These are phyloP conservation scores for Protosalanx chinensis DNA, from an alignment of 2,797 vertebrate species.

Conservation along the genomic window DNA sequence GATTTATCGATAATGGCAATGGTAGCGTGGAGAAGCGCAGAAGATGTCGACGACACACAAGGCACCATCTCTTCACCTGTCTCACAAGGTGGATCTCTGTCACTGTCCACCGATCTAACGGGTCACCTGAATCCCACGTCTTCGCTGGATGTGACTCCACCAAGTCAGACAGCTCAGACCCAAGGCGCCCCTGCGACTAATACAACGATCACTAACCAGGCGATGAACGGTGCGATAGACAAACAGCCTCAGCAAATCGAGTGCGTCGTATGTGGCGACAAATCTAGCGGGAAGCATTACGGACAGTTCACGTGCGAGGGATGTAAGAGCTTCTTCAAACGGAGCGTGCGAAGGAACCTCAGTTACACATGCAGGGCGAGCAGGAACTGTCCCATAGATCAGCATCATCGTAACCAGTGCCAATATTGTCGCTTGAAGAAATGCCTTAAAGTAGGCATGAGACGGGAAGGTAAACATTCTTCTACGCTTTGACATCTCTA, in stretches of 20 bases:
- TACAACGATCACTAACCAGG: conserved; percentile 73
- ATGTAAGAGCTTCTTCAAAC: conserved; percentile 98
- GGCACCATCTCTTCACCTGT: conserved; percentile 85
- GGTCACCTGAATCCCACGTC: conserved; percentile 63
- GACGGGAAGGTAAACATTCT: conserved; percentile 87
- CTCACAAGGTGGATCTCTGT: conserved; percentile 81
- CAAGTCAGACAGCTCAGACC: conserved; percentile 74
- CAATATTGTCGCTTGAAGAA: conserved; percentile 99
- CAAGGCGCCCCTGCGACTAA: conserved; percentile 80
- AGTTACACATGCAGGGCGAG: conserved; percentile 94
- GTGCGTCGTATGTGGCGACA: conserved; percentile 95
- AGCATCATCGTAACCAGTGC: conserved; percentile 98
- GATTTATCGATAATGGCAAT: conserved; percentile 92
- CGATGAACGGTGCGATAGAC: conserved; percentile 75
- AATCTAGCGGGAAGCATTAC: conserved; percentile 96
- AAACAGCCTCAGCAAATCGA: conserved; percentile 91
- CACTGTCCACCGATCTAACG: conserved; percentile 59
- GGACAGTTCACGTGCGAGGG: conserved; percentile 97
- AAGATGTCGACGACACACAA: conserved; percentile 86
- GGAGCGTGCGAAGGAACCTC: conserved; percentile 92
- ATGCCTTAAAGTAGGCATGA: conserved; percentile 98
- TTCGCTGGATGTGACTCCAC: conserved; percentile 73
- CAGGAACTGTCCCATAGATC: conserved; percentile 96
- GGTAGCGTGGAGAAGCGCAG: conserved; percentile 94
- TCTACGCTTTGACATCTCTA: background rate